Percentiles rank a stretch among this genome's conserved stretches.
These are phyloP conservation scores for Acipenser oxyrinchus DNA, from an alignment of 2,797 vertebrate genomes.

Conservation along the genomic window DNA sequence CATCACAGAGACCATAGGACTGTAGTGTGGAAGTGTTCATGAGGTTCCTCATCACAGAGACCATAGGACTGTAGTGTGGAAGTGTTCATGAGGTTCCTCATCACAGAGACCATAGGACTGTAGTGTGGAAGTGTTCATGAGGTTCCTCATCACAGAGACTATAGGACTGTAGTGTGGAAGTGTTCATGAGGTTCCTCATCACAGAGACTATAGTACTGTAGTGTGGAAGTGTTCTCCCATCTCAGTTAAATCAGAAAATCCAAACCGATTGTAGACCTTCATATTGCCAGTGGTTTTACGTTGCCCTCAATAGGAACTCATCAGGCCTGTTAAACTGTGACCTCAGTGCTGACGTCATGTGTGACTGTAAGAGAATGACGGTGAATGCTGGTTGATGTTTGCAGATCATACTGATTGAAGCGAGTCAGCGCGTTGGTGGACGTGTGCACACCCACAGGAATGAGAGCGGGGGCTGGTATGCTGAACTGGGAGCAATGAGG, in stretches of 20 bases:
- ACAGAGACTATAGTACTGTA: not conserved
- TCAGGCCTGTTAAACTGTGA: not conserved
- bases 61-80: too few relatives aligned
- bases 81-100: too few relatives aligned
- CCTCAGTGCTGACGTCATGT: not conserved
- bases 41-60: too few relatives aligned
- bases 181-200: not conserved
- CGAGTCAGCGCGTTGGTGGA: conserved; percentile 61
- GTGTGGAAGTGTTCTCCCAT: not conserved
- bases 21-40: too few relatives aligned
- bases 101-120: too few relatives aligned
- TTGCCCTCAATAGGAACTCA: not conserved
- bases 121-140: too few relatives aligned
- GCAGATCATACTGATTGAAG: conserved; percentile 73
- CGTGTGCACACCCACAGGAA: conserved; percentile 68
- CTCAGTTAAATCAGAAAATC: not conserved
- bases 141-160: too few relatives aligned
- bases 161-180: not conserved
- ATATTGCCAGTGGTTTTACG: not conserved
- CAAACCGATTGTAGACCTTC: not conserved
- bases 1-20: too few relatives aligned
- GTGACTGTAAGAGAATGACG: not conserved
- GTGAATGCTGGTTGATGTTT: conserved; percentile 7
- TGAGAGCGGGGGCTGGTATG: conserved; percentile 64
- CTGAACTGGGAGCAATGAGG: conserved; percentile 76